Percentiles rank a stretch among this genome's conserved stretches.
Conservation (phyloP, 2,113 vertebrate species). For the Pachypanchax playfairii region DNA sequence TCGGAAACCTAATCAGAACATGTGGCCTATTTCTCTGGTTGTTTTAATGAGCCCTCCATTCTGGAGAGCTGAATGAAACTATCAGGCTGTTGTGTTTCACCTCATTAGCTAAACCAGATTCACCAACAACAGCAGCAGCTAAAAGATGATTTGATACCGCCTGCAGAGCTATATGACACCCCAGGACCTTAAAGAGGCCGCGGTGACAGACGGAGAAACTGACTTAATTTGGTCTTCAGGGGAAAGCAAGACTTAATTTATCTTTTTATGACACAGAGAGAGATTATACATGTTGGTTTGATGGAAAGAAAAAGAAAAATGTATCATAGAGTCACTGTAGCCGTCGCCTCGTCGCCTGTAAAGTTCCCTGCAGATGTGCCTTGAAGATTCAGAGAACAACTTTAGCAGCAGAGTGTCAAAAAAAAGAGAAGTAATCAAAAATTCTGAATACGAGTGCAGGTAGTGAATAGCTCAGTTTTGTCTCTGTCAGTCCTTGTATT, state of each 20-base stretch:
- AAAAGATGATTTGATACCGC: slow-evolving; percentile 63
- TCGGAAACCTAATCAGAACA: slow-evolving; percentile 48
- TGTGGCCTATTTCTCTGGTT: slow-evolving; percentile 48
- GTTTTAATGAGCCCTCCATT: slow-evolving; percentile 66
- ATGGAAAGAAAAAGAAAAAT: slow-evolving; percentile 36
- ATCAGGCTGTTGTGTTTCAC: slow-evolving; percentile 60
- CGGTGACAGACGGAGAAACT: slow-evolving; percentile 31
- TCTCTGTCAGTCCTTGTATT: neutral
- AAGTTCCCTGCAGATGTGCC: slow-evolving; percentile 5
- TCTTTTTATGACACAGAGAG: slow-evolving; percentile 13
- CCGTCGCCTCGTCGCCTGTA: slow-evolving; percentile 4
- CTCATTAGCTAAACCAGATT: slow-evolving; percentile 68
- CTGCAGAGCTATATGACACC: slow-evolving; percentile 53
- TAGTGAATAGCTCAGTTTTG: slow-evolving; percentile 11
- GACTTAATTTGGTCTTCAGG: slow-evolving; percentile 51
- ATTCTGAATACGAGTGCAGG: slow-evolving; percentile 7
- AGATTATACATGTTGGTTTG: slow-evolving; percentile 24
- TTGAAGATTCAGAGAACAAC: slow-evolving; percentile 19
- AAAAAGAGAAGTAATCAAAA: slow-evolving; percentile 18
- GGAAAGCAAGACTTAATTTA: slow-evolving; percentile 10
- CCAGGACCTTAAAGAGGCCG: slow-evolving; percentile 46
- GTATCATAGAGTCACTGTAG: slow-evolving; percentile 13
- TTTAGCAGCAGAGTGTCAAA: slow-evolving; percentile 14
- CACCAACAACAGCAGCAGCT: slow-evolving; percentile 63
- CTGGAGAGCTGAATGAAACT: slow-evolving; percentile 59